Evolutionary conservation across 1,140 invertebrate species (phyloP).

Genomic region (Leptopilina boulardi): DNA sequence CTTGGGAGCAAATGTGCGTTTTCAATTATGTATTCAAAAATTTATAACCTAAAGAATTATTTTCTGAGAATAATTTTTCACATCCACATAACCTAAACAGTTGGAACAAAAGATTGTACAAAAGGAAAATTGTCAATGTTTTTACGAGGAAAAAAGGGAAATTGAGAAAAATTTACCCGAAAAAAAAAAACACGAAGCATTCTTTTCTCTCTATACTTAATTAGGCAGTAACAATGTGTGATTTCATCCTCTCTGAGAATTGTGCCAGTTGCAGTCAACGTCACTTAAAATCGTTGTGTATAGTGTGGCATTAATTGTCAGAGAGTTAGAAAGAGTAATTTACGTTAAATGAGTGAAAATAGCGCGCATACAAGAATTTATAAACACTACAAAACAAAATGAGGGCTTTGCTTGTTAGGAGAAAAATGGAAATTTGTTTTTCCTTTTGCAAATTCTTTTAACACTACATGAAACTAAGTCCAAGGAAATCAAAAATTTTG

Average conservation of each 20-base stretch:
- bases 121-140: too few species aligned
- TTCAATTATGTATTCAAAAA: too few species aligned
- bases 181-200: background rate
- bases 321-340: conserved; percentile 18
- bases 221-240: conserved; percentile 19
- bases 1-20: conserved; percentile 14
- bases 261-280: conserved; percentile 13
- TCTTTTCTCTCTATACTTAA: background rate
- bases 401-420: background rate
- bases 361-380: background rate
- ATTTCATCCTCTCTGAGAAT: conserved; percentile 25
- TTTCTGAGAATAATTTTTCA: too few species aligned
- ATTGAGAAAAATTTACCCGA: background rate
- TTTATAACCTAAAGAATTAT: background rate
- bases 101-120: background rate
- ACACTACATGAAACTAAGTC: too few species aligned
- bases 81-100: too few species aligned
- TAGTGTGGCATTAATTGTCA: conserved; percentile 6
- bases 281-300: background rate
- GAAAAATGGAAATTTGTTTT: too few species aligned
- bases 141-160: background rate
- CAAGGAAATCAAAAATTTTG: too few species aligned
- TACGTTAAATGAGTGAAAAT: conserved; percentile 28
- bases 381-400: background rate
- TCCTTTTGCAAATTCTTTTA: too few species aligned